A percentile compares a stretch with the other conserved stretches of the same genome.
Evolutionary conservation across 2,797 vertebrate genomes (phyloP).

Genomic region (Cuniculus paca): DNA sequence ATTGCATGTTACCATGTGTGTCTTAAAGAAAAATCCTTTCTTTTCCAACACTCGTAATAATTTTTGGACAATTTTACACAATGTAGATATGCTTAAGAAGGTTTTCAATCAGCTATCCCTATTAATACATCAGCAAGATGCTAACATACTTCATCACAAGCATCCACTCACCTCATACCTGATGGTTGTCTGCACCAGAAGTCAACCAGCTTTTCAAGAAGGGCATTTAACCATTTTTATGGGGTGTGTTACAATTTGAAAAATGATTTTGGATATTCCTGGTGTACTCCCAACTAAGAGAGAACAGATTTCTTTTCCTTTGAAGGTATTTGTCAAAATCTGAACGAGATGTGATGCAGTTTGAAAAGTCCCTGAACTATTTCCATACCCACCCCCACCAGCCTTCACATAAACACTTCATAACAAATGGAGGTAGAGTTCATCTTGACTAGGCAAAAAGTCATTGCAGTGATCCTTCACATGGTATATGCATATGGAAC

Average conservation of each 20-base stretch:
- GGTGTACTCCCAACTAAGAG: neutral
- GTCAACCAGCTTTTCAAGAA: neutral
- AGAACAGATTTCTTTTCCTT: neutral
- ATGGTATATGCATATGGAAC: neutral
- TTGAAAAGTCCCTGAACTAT: neutral
- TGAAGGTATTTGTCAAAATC: neutral
- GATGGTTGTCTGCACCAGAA: neutral
- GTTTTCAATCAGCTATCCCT: neutral
- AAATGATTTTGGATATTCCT: neutral
- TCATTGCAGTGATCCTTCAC: neutral
- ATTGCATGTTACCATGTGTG: neutral
- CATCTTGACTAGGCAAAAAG: neutral
- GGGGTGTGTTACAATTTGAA: neutral
- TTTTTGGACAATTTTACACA: neutral
- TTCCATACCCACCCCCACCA: neutral
- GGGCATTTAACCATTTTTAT: neutral
- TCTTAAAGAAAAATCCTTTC: neutral
- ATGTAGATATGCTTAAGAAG: neutral
- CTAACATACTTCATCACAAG: neutral
- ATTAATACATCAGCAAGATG: neutral
- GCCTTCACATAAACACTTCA: fast-evolving
- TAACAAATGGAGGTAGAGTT: neutral
- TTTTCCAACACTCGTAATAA: neutral
- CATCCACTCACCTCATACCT: neutral
- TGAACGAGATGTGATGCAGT: neutral